Evolutionary conservation across 2,888 invertebrate species (phyloP), one percentile per base, ranked within the genome.

Genomic region (Corythucha ciliata): DNA sequence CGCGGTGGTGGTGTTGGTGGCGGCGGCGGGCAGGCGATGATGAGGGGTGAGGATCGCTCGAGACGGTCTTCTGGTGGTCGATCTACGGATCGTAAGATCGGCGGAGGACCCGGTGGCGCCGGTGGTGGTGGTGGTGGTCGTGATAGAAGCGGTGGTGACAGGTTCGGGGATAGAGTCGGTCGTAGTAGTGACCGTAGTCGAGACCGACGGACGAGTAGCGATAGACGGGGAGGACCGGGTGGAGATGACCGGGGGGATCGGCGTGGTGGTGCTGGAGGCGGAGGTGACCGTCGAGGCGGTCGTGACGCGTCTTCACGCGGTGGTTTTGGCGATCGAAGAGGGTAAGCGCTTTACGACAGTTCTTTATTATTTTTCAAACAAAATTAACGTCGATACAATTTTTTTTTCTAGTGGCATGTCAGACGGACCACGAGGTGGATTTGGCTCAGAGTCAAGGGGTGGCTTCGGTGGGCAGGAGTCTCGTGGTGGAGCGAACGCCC

Each of bases 91-190:
- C n/a, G n/a, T n/a, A n/a, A n/a, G n/a, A n/a, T n/a, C 25, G 49
- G 53, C 12, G 48, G 47, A 6, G 50, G 40, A 20, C 26, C 50
- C 12, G 48, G 52, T 45, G 49, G 26, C 26, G 34, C 37, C 5
- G 44, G 34, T n/a, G 41, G 55, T 24, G 54, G 59, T 33, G 48
- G 52, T 24, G 51, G 56, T 18, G 55, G 58, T 40, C 49, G 56
- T 52, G 55, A 55, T 21, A 53, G 59, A 21, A 41, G 55, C 34
- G 58, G 58, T 12, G 53, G 58, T 7, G 55, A 54, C 18, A 50
- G 52, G 16, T 53, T 53, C 41, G 47, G 56, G 20, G 56, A 53
- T 18, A 53, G 53, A 26, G 42, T 49, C 18, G 54, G 48, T 20
- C 42, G 48, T 14, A 27, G 53, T 40, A 53, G 52, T 25, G 55